Base-by-base conservation (phyloP, 1,140 invertebrate genomes). In the Archivesica marissinica region DNA sequence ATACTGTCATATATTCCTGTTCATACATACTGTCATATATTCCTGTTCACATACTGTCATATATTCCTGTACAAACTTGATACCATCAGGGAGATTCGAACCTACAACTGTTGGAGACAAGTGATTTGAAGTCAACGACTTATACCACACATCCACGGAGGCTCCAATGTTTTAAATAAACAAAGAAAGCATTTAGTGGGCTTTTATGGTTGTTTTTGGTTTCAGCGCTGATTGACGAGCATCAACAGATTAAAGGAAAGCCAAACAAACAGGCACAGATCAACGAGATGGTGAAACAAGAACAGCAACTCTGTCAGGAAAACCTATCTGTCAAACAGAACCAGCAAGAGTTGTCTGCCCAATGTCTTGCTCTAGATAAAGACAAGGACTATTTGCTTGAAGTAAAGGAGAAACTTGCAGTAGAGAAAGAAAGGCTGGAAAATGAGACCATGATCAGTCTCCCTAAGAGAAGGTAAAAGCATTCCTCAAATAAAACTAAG, bases 291-390 rank as follows among this genome's bases (percentile, higher is more conserved):
- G 17, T 61, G 13, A 79, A 79, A 68, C 77, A 79, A 68, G 77
- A 68, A 52, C 56, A 61, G 25, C 77, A 79, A 68, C 61, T 79
- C 59, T 41, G 28, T 30, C 77, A 79, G 25, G 77, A 79, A 68
- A 15, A 50, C 33, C 23, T 66, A 28, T 56, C 56, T 33, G 77
- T 79, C 11, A 47, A 50, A 30, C 23, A 68, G 25, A 79, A 79
- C 39, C 15, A 64, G 23, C 23, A 66, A 39, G 28, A 79, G 77
- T 68, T 79, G 39, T 79, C 77, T 79, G 23, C 56, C 25, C n/a
- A 50, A 28, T 50, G 38, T 50, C 28, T 47, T 28, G 20, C 59
- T 17, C 15, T 64, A n/a, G 20, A 64, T 17, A 25, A 44, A n/a
- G 38, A 64, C 17, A 38, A 33, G 7, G 61, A 64, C 28, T 9